A percentile compares a stretch with the other conserved stretches of the same genome.
These are phyloP conservation scores for Lymantria dispar DNA, from an alignment of 2,888 invertebrate species.

Conservation along the genomic window DNA sequence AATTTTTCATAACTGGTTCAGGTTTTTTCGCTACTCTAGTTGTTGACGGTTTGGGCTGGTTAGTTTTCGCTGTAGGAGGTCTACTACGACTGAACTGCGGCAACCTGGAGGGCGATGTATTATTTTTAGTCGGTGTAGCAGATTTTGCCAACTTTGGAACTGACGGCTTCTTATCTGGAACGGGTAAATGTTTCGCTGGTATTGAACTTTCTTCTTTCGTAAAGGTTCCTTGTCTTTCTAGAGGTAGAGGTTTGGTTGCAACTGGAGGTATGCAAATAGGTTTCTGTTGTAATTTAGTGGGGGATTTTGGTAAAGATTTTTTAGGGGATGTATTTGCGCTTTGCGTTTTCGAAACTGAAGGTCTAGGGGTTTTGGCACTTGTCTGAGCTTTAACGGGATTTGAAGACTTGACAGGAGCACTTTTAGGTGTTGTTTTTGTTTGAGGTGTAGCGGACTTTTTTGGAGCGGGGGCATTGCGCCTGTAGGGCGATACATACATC, in stretches of 20 bases:
- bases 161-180: slow-evolving; percentile 52
- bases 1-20: slow-evolving; percentile 68
- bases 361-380: slow-evolving; percentile 55
- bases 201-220: slow-evolving; percentile 89
- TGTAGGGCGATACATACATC: slow-evolving; percentile 84
- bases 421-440: slow-evolving; percentile 42
- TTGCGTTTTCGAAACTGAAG: slow-evolving; percentile 44
- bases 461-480: slow-evolving; percentile 52
- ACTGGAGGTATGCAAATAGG: slow-evolving; percentile 46
- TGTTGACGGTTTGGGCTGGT: slow-evolving; percentile 40
- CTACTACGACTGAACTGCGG: slow-evolving; percentile 59
- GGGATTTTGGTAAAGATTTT: slow-evolving; percentile 57
- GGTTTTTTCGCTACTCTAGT: slow-evolving; percentile 43
- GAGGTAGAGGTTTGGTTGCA: slow-evolving; percentile 68
- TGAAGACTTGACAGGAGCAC: slow-evolving; percentile 33
- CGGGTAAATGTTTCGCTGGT: slow-evolving; percentile 60
- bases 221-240: slow-evolving; percentile 95
- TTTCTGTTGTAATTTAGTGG: slow-evolving; percentile 51
- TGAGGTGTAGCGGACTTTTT: slow-evolving; percentile 52
- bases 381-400: slow-evolving; percentile 49
- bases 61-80: slow-evolving; percentile 48
- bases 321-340: slow-evolving; percentile 65
- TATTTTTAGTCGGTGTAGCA: slow-evolving; percentile 54
- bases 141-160: slow-evolving; percentile 45
- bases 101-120: slow-evolving; percentile 72